phyloP scores from a whole-genome alignment of 2,113 vertebrate genomes.

The Alosa alosa region DNA sequence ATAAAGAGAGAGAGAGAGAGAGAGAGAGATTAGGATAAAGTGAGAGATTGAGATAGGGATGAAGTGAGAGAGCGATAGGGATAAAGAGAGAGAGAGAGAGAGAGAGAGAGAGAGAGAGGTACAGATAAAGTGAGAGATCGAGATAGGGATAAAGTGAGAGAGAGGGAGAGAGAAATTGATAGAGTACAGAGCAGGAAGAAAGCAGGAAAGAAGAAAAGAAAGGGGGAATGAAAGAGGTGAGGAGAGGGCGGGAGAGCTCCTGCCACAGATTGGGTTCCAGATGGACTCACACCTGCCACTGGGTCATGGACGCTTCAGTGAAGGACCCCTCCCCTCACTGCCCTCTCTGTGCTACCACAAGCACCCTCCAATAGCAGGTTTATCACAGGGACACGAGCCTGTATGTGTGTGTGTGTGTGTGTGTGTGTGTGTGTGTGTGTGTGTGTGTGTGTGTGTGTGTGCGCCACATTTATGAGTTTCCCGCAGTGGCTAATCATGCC shows the following conservation, averaged over 20 bases:
- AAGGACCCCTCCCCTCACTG: not conserved
- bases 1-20: not conserved
- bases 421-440: constrained; percentile 3
- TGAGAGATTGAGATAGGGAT: not conserved
- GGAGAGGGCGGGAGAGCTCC: not conserved
- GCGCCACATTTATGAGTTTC: not conserved
- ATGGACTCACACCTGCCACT: constrained; percentile 2
- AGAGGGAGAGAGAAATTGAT: not conserved
- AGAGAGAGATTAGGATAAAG: too few species aligned
- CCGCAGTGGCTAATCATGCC: not conserved
- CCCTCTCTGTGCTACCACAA: not conserved
- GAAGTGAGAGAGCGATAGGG: not conserved
- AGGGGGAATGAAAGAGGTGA: not conserved
- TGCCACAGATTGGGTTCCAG: not conserved
- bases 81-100: not conserved
- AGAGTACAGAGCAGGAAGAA: not conserved
- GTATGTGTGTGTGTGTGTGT: not conserved
- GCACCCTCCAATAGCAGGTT: not conserved
- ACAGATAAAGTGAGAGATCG: not conserved
- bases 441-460: not conserved
- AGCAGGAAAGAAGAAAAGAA: not conserved
- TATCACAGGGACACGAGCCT: not conserved
- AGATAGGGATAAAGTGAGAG: not conserved
- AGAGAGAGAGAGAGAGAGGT: not conserved
- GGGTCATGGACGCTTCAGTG: not conserved